Evolutionary conservation across 2,797 vertebrate genomes (phyloP).

Genomic region (Antennarius maculatus): DNA sequence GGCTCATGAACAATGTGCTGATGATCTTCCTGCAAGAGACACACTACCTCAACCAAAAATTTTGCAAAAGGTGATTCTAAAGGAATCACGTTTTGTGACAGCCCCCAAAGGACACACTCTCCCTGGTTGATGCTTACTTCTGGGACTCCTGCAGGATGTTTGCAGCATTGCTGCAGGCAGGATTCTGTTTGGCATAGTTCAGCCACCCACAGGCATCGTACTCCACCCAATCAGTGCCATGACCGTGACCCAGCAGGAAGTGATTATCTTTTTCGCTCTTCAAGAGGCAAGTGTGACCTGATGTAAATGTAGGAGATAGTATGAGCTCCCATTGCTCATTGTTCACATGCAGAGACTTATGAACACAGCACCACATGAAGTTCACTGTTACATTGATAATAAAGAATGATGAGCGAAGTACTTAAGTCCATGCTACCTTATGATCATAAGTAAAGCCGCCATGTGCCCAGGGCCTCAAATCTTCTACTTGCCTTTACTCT

Average conservation of each 20-base stretch:
- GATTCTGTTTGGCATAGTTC: slow-evolving; percentile 91
- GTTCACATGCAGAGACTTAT: slow-evolving; percentile 8
- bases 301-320: slow-evolving; percentile 8
- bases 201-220: slow-evolving; percentile 91
- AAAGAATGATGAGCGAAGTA: slow-evolving; percentile 8
- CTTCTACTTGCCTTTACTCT: slow-evolving; percentile 84
- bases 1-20: slow-evolving; percentile 89
- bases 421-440: slow-evolving; percentile 6
- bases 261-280: slow-evolving; percentile 89
- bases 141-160: slow-evolving; percentile 93
- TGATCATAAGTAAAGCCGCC: slow-evolving; percentile 12
- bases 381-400: slow-evolving; percentile 23
- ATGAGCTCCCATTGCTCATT: slow-evolving; percentile 16
- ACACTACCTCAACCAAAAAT: not conserved
- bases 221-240: slow-evolving; percentile 96
- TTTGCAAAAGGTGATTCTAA: not conserved
- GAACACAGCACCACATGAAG: slow-evolving; percentile 17
- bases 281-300: slow-evolving; percentile 89
- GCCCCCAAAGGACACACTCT: not conserved
- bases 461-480: not conserved
- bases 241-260: slow-evolving; percentile 95
- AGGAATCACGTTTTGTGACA: not conserved
- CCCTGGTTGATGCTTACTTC: slow-evolving; percentile 83
- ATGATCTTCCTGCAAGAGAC: slow-evolving; percentile 88
- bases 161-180: slow-evolving; percentile 85